Conservation (phyloP, 2,113 vertebrate genomes). For the Urocolius indicus region DNA sequence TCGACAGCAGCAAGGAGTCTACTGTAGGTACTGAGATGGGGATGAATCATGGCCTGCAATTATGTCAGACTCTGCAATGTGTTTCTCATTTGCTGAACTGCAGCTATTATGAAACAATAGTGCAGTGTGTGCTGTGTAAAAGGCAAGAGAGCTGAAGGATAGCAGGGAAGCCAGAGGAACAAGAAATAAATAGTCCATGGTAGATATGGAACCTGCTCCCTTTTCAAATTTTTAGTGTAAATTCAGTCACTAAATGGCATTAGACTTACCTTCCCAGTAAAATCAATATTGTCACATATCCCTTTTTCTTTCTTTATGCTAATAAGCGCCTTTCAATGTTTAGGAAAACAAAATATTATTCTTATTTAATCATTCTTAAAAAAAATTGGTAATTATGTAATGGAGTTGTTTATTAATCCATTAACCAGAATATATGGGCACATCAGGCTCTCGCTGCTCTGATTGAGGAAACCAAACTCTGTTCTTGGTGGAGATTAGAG, state of each 20-base stretch:
- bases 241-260: not conserved
- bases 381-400: not conserved
- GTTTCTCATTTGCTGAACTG: slow-evolving; percentile 50
- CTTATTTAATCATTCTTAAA: not conserved
- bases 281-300: not conserved
- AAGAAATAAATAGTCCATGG: not conserved
- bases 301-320: not conserved
- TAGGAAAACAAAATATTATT: not conserved
- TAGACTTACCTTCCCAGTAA: not conserved
- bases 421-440: not conserved
- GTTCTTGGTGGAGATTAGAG: not conserved
- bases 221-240: not conserved
- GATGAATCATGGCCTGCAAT: not conserved
- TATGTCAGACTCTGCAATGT: not conserved
- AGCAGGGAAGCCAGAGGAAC: not conserved
- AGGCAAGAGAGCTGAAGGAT: not conserved
- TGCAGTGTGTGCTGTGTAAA: slow-evolving; percentile 32
- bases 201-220: not conserved
- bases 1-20: not conserved
- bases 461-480: not conserved
- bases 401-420: not conserved
- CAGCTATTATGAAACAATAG: slow-evolving; percentile 42
- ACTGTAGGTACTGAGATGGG: not conserved
- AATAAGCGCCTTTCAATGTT: not conserved
- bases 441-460: not conserved